Conservation (phyloP, 2,113 vertebrate genomes). For the Shinisaurus crocodilurus region DNA sequence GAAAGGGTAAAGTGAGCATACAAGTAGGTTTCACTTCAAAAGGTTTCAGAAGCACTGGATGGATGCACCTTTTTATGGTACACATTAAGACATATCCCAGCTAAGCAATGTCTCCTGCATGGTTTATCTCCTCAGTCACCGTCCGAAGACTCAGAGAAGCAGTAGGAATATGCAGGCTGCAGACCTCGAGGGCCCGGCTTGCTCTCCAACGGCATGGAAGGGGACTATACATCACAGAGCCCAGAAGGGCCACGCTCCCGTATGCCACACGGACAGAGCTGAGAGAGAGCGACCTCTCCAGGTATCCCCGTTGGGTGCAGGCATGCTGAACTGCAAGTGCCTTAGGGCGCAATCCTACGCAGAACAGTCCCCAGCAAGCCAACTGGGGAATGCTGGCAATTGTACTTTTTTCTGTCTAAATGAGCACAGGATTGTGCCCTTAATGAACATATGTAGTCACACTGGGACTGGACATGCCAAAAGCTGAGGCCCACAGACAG, state of each 20-base stretch:
- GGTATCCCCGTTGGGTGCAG: constrained; percentile 21
- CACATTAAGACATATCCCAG: too few species aligned
- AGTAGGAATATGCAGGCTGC: constrained; percentile 86
- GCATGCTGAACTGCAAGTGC: neutral
- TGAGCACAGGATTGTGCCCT: too few species aligned
- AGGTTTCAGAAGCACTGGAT: neutral
- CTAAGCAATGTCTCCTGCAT: constrained; percentile 72
- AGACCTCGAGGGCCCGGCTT: constrained; percentile 70
- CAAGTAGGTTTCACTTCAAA: neutral
- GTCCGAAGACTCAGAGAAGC: constrained; percentile 80
- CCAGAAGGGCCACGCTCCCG: constrained; percentile 76
- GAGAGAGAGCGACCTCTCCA: constrained; percentile 73
- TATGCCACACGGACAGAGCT: constrained; percentile 86
- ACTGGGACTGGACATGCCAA: neutral
- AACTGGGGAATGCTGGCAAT: too few species aligned
- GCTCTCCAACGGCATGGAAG: constrained; percentile 81
- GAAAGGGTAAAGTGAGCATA: neutral
- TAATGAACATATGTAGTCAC: neutral
- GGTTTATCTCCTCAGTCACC: constrained; percentile 82
- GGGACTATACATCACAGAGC: constrained; percentile 78
- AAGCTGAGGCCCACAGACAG: neutral
- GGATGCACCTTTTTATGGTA: too few species aligned
- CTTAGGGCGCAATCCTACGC: too few species aligned
- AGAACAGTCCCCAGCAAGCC: too few species aligned
- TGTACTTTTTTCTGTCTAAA: too few species aligned